Percentiles rank a stretch among this genome's conserved stretches.
Conservation (phyloP, 1,140 invertebrate species). For the Trichoplusia ni region DNA sequence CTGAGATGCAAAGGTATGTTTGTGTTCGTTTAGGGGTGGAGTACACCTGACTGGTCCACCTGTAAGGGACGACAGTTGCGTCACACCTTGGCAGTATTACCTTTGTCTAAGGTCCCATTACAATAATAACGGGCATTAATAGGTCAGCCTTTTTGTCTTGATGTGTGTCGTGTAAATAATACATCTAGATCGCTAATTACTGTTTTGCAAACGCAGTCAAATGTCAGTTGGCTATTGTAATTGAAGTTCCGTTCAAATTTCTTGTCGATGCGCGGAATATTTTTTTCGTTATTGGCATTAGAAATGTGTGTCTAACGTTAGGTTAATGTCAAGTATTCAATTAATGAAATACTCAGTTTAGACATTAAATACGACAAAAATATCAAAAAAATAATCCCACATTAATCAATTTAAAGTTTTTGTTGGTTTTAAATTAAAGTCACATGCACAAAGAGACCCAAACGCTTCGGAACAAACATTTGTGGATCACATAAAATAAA, state of each 20-base stretch:
- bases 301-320: neutral
- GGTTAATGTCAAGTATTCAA: neutral
- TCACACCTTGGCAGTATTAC: slow-evolving; percentile 56
- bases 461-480: no score
- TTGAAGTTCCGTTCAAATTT: neutral
- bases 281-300: neutral
- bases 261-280: neutral
- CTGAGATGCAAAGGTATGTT: slow-evolving; percentile 1
- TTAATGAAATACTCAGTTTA: no score
- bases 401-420: no score
- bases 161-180: slow-evolving; percentile 5
- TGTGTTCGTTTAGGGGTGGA: slow-evolving; percentile 29
- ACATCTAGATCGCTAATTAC: slow-evolving; percentile 20
- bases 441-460: no score
- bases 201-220: slow-evolving; percentile 9
- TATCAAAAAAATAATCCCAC: no score
- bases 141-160: slow-evolving; percentile 48
- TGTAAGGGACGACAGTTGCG: slow-evolving; percentile 63
- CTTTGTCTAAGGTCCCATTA: slow-evolving; percentile 44
- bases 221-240: slow-evolving; percentile 26
- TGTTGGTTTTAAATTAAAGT: no score
- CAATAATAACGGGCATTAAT: slow-evolving; percentile 50
- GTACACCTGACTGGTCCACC: slow-evolving; percentile 66
- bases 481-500: no score
- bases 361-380: no score